Percentiles rank a stretch among this genome's conserved stretches.
Evolutionary conservation across 2,797 vertebrate genomes (phyloP).

Genomic region (Bucorvus abyssinicus): DNA sequence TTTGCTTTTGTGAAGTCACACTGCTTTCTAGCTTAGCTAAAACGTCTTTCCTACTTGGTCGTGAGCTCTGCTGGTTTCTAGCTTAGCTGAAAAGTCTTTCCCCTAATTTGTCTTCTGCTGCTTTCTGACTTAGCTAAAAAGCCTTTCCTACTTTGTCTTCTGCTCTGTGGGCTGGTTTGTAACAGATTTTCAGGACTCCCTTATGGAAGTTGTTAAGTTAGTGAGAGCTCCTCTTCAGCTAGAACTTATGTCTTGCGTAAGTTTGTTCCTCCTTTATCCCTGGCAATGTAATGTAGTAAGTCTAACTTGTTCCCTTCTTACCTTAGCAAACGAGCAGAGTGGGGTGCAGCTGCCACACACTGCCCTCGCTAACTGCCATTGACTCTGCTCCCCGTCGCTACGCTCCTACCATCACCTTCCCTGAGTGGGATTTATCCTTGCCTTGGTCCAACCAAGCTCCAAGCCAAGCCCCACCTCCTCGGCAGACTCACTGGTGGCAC

Average conservation of each 20-base stretch:
- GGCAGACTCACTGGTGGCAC: accelerated
- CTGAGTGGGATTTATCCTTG: not conserved
- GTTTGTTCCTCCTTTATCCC: not conserved
- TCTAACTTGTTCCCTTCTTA: not conserved
- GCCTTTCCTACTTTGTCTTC: no score
- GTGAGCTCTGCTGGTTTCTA: not conserved
- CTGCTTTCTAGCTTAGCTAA: not conserved
- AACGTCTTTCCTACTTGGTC: no score
- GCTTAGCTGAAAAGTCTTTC: no score
- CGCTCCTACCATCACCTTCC: not conserved
- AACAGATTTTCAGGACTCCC: not conserved
- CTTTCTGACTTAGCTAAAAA: no score
- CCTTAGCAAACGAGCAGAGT: not conserved
- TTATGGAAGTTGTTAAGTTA: not conserved
- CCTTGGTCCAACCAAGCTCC: no score
- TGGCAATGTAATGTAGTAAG: not conserved
- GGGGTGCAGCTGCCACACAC: not conserved
- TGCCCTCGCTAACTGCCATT: not conserved
- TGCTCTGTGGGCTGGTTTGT: no score
- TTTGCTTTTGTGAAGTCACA: not conserved
- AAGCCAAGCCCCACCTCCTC: not conserved
- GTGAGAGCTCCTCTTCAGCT: not conserved
- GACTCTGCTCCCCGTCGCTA: no score
- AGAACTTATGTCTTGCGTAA: not conserved
- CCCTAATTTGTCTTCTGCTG: no score